phyloP scores from a whole-genome alignment of 2,797 vertebrate genomes.

The Hylomyscus alleni region DNA sequence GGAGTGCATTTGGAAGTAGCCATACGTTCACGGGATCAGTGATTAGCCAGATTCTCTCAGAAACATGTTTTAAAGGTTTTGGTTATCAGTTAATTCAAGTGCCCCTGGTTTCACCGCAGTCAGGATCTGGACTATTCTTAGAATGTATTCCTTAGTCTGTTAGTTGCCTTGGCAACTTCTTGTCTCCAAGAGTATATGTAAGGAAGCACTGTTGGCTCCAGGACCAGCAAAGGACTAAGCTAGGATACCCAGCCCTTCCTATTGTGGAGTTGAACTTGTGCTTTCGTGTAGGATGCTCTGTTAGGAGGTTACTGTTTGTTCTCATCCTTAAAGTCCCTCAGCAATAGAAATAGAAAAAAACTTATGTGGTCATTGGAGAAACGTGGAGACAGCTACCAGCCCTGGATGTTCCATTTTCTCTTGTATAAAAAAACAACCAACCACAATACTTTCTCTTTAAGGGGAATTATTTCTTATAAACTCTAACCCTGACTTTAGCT shows the following conservation, averaged over 20 bases:
- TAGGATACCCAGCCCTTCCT: neutral
- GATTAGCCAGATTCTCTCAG: neutral
- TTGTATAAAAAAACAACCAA: neutral
- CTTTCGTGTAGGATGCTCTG: conserved; percentile 11
- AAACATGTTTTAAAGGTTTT: neutral
- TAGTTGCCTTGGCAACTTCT: neutral
- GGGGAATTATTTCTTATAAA: neutral
- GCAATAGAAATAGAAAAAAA: neutral
- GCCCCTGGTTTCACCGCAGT: neutral
- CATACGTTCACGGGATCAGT: neutral
- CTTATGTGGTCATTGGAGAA: neutral
- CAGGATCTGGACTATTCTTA: neutral
- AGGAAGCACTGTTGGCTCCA: neutral
- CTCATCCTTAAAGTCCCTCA: neutral
- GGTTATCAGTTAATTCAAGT: neutral
- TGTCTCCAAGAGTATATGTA: neutral
- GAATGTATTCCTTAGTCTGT: neutral
- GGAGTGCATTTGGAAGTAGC: neutral
- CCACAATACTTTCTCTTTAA: neutral
- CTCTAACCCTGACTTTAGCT: neutral
- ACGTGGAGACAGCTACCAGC: neutral
- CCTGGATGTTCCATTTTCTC: neutral
- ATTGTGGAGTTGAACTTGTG: neutral
- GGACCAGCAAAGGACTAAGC: neutral
- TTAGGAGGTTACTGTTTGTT: neutral